phyloP scores from a whole-genome alignment of 2,113 vertebrate genomes.

The Naja naja region DNA sequence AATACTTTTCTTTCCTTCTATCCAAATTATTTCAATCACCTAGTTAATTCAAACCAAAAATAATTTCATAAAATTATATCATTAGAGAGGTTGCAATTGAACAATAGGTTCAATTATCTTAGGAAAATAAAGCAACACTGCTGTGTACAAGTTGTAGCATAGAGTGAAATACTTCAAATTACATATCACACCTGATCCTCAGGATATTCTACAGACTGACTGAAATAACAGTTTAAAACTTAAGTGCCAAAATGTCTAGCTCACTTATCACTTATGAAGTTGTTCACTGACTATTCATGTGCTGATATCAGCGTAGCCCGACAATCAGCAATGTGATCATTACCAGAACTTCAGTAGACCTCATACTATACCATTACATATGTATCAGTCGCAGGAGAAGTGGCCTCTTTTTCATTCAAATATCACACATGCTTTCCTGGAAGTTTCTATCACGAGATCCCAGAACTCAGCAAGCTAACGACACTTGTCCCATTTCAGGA shows the following conservation, averaged over 20 bases:
- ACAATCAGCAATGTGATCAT: neutral
- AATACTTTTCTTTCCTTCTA: conserved; percentile 23
- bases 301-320: conserved; percentile 33
- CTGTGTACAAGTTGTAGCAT: conserved; percentile 31
- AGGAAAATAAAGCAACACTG: conserved; percentile 22
- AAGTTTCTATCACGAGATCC: neutral
- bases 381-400: neutral
- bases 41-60: conserved; percentile 54
- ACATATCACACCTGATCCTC: conserved; percentile 14
- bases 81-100: conserved; percentile 42
- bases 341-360: neutral
- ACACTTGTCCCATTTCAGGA: neutral
- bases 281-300: conserved; percentile 57
- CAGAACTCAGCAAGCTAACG: neutral
- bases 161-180: conserved; percentile 6
- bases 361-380: neutral
- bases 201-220: neutral
- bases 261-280: conserved; percentile 43
- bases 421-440: neutral
- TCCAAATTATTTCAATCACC: conserved; percentile 34
- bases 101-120: neutral
- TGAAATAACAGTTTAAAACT: conserved; percentile 33
- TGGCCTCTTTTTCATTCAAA: neutral
- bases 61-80: conserved; percentile 40
- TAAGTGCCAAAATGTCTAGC: conserved; percentile 19